A percentile compares a stretch with the other conserved stretches of the same genome.
phyloP scores from a whole-genome alignment of 2,888 invertebrate genomes.

The Leucophora obtusa region DNA sequence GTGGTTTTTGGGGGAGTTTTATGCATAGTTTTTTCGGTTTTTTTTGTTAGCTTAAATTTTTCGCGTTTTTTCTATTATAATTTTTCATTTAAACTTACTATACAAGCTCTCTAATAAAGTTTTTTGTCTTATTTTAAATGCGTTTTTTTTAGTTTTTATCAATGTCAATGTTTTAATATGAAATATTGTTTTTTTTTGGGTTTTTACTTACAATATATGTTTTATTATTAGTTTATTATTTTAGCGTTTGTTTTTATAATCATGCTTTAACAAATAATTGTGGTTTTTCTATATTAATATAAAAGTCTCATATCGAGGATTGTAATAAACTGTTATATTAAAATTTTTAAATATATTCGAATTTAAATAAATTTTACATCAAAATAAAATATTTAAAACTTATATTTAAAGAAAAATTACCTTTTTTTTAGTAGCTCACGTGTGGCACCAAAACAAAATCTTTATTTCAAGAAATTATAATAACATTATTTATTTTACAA shows the following conservation, averaged over 20 bases:
- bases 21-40: constrained; percentile 44
- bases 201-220: constrained; percentile 63
- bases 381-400: no score
- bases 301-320: no score
- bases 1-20: constrained; percentile 33
- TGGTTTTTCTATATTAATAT: no score
- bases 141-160: constrained; percentile 36
- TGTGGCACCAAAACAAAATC: no score
- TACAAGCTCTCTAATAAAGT: constrained; percentile 74
- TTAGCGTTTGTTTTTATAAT: constrained; percentile 56
- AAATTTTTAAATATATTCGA: no score
- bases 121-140: constrained; percentile 62
- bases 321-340: no score
- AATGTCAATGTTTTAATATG: constrained; percentile 33
- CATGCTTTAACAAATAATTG: constrained; percentile 63
- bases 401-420: no score
- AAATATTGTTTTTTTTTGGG: constrained; percentile 56
- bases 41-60: constrained; percentile 50
- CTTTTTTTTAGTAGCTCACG: no score
- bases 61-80: constrained; percentile 40
- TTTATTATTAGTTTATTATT: constrained; percentile 53
- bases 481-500: no score
- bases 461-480: no score
- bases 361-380: no score
- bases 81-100: constrained; percentile 70